A percentile compares a stretch with the other conserved stretches of the same genome.
Conservation (phyloP, 1,140 invertebrate species). For the Drosophila subpulchrella region DNA sequence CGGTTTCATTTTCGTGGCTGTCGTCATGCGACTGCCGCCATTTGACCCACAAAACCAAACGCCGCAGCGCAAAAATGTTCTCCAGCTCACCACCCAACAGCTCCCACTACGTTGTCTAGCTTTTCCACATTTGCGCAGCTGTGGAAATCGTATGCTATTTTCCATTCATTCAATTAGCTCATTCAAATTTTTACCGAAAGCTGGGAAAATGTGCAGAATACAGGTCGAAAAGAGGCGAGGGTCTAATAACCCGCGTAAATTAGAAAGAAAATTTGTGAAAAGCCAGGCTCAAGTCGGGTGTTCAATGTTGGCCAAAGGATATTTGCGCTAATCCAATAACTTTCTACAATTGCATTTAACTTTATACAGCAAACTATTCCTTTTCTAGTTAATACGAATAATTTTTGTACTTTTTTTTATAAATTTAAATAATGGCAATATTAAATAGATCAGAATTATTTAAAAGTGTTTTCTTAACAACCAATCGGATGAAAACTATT, state of each 20-base stretch:
- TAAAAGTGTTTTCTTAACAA: too few species aligned
- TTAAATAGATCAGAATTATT: too few species aligned
- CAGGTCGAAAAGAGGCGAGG: conserved; percentile 22
- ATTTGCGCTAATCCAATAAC: conserved; percentile 4
- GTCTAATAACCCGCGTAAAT: conserved; percentile 23
- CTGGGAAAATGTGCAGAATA: conserved; percentile 13
- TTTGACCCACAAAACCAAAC: conserved; percentile 74
- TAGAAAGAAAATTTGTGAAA: conserved; percentile 18
- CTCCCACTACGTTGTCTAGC: too few species aligned
- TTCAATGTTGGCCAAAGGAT: conserved; percentile 17
- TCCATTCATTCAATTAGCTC: conserved; percentile 54
- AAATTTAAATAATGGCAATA: too few species aligned
- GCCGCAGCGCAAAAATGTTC: conserved; percentile 40
- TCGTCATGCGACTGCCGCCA: conserved; percentile 41
- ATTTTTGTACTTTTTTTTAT: too few species aligned
- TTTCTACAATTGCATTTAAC: conserved; percentile 1
- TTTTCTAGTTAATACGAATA: too few species aligned
- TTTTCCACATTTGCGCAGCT: not conserved
- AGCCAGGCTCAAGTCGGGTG: conserved; percentile 22
- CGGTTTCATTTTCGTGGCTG: conserved; percentile 15
- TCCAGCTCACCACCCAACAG: conserved; percentile 5
- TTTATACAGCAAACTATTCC: too few species aligned
- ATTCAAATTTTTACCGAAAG: conserved; percentile 32
- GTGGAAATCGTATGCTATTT: conserved; percentile 22
- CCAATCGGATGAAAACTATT: too few species aligned